phyloP scores from a whole-genome alignment of 1,140 invertebrate genomes.

The Chymomyza costata region DNA sequence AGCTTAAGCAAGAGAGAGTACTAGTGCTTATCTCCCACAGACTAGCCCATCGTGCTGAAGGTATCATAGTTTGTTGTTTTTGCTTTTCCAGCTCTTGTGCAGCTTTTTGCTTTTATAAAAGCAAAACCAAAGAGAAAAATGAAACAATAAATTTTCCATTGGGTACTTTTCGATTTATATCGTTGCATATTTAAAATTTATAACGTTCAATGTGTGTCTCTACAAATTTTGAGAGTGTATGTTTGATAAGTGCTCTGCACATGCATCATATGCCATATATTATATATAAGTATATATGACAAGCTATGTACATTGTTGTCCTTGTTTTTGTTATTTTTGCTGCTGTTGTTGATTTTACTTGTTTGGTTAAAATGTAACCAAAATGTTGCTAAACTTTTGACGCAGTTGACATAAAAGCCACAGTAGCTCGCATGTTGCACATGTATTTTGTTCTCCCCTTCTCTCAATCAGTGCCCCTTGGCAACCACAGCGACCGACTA shows the following conservation, averaged over 20 bases:
- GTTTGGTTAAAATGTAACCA: conserved; percentile 45
- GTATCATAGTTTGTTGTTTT: too few relatives aligned
- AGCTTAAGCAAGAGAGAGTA: too few relatives aligned
- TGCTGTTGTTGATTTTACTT: neutral
- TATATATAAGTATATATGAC: conserved; percentile 11
- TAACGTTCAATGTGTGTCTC: conserved; percentile 12
- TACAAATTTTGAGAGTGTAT: conserved; percentile 2
- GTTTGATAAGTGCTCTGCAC: conserved; percentile 26
- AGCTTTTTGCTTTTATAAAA: too few relatives aligned
- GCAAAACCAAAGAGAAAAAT: too few relatives aligned
- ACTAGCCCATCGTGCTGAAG: too few relatives aligned
- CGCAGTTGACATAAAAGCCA: too few relatives aligned
- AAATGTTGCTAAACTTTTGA: conserved; percentile 27
- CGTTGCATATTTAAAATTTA: conserved; percentile 35
- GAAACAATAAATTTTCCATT: conserved; percentile 49
- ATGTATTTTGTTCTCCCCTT: conserved; percentile 5
- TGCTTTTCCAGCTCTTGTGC: too few relatives aligned
- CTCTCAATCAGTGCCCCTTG: conserved; percentile 23
- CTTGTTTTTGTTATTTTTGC: conserved; percentile 10
- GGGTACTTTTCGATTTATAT: conserved; percentile 30
- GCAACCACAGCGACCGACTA: too few relatives aligned
- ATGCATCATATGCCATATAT: conserved; percentile 9
- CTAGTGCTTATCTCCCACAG: too few relatives aligned
- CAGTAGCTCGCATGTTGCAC: neutral
- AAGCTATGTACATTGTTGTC: conserved; percentile 20